Base-by-base conservation (phyloP, 2,113 vertebrate species). In the Rutilus rutilus region DNA sequence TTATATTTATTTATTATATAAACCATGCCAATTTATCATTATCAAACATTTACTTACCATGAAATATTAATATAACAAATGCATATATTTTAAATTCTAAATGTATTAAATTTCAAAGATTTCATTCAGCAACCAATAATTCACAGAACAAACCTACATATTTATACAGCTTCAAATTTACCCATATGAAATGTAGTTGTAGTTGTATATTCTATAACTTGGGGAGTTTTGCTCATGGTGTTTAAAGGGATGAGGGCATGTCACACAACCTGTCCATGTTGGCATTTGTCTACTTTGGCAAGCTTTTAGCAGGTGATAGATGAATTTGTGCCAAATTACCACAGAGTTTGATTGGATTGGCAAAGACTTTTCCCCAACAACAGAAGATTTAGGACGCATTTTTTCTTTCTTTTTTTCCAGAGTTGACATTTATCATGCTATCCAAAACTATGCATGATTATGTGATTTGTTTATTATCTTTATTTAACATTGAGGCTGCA, bases 221-320 rank as follows among this genome's bases (percentile, higher is more conserved):
- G 75, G n/a, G 75, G 54, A 19, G 27, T 77, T 54, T 77, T 77
- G 75, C 19, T 77, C 45, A 21, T 54, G 50, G 25, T 54, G 75
- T 54, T 77, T 77, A 30, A 57, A 17, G 73, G 54, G 19, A 27
- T 54, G 27, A 75, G n/a, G 27, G 27, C 47, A 52, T 77, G 27
- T 52, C 45, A 77, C 75, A 54, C 45, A 77, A 77, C 75, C 75
- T 77, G 75, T 77, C 75, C 50, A 54, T 27, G 17, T 54, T 77
- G 75, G 75, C 75, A 77, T 54, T 33, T 33, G 75, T 54, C 50
- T 77, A 5, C 75, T 54, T 77, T 77, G 75, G 75, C 75, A 9
- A 54, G 75, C n/a, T 1, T 77, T 19, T 30, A 77, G 47, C 75
- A 77, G 75, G 75, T 77, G 75, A 77, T 39, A 14, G 27, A 77